These are phyloP conservation scores for Heterocephalus glaber DNA, from an alignment of 2,113 vertebrate species.

Conservation along the genomic window DNA sequence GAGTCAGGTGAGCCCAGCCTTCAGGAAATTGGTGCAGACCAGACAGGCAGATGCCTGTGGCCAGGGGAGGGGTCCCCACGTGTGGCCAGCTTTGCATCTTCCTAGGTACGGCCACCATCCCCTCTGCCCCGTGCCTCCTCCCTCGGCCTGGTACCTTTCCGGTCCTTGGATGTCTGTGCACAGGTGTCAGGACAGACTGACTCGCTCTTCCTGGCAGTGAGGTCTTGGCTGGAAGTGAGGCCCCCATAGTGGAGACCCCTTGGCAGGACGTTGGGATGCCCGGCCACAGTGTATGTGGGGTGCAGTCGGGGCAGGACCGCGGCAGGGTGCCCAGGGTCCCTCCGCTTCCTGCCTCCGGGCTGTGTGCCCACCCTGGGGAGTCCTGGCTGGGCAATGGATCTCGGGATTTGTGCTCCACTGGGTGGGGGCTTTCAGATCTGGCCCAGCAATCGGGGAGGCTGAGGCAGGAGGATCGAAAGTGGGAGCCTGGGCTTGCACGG, in stretches of 20 bases:
- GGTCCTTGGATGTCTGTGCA: neutral
- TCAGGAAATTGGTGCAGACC: neutral
- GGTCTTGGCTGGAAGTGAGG: neutral
- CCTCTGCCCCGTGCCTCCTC: neutral
- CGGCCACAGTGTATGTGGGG: neutral
- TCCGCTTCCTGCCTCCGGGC: neutral
- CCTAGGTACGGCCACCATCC: too few relatives aligned
- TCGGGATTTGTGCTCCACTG: neutral
- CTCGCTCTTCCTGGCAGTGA: neutral
- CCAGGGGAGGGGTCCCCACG: neutral
- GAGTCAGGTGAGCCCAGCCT: neutral
- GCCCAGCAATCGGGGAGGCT: neutral
- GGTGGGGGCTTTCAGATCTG: neutral
- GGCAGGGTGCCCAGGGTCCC: neutral
- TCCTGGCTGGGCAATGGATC: neutral
- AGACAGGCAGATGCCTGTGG: neutral
- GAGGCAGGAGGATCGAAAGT: neutral
- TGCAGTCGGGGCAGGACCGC: neutral
- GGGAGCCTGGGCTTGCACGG: neutral
- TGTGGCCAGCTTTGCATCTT: neutral
- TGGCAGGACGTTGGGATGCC: neutral
- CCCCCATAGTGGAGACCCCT: too few relatives aligned
- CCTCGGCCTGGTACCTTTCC: neutral
- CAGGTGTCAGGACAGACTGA: neutral
- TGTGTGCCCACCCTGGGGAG: neutral